Evolutionary conservation across 2,888 invertebrate genomes (phyloP).

Genomic region (Lacanobia oleracea): DNA sequence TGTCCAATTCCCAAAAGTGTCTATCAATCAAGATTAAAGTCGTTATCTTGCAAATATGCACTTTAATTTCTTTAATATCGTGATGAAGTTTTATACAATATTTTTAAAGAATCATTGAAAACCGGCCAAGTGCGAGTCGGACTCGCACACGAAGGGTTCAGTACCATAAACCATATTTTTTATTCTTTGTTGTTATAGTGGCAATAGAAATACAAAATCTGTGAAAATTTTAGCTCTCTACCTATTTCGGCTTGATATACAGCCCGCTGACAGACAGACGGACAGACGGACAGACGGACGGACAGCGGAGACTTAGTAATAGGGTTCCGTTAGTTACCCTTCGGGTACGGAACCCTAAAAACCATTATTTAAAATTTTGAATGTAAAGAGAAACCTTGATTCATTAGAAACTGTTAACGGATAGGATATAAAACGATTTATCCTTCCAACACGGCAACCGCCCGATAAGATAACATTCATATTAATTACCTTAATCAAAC

Average conservation of each 20-base stretch:
- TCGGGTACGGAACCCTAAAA: too few relatives aligned
- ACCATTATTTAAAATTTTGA: background rate
- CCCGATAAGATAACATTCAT: conserved; percentile 62
- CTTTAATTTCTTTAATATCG: background rate
- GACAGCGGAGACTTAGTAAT: too few relatives aligned
- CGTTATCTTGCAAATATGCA: conserved; percentile 1
- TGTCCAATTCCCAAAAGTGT: conserved; percentile 24
- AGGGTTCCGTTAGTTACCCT: too few relatives aligned
- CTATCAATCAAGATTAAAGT: conserved; percentile 32
- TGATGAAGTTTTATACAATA: background rate
- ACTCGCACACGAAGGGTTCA: too few relatives aligned
- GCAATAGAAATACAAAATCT: too few relatives aligned
- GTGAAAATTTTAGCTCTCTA: too few relatives aligned
- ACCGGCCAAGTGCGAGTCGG: too few relatives aligned
- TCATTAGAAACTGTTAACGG: conserved; percentile 27
- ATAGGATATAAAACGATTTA: conserved; percentile 55
- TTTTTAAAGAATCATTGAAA: background rate
- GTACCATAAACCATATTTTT: too few relatives aligned
- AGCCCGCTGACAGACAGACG: too few relatives aligned
- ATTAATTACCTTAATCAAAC: conserved; percentile 64
- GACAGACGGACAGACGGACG: too few relatives aligned
- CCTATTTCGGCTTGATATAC: too few relatives aligned
- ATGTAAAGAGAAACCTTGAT: conserved; percentile 34
- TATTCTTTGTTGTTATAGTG: too few relatives aligned
- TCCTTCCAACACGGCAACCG: conserved; percentile 43